Evolutionary conservation across 2,888 invertebrate genomes (phyloP), one percentile per base, ranked within the genome.

Genomic region (Pseudanteris insignis): DNA sequence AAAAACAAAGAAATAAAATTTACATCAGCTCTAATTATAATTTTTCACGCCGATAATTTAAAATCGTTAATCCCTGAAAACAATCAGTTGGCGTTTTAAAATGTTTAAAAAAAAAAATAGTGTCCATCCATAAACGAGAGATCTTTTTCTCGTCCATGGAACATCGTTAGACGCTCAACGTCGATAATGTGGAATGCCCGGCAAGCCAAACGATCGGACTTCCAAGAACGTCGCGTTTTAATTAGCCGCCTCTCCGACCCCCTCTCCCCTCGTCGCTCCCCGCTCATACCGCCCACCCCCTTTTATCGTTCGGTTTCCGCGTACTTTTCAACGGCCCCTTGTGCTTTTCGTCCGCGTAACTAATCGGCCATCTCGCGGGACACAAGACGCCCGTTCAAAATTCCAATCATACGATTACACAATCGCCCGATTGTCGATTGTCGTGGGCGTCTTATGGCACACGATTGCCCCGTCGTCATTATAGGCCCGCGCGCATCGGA

Each of bases 351-450:
- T 24, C 5, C 9, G 25, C 38, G 40, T n/a, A n/a, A n/a, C n/a
- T n/a, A n/a, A n/a, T n/a, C n/a, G n/a, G n/a, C n/a, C n/a, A n/a
- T n/a, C n/a, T n/a, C n/a, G n/a, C n/a, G n/a, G n/a, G n/a, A n/a
- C 14, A 46, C 44, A 54, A 46, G 29, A 38, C 30, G 28, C 12
- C 33, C 54, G 44, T 54, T 54, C 44, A 38, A 54, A 46, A 54
- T 32, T 44, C 15, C 38, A 21, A 54, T 46, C 54, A 13, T 36
- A 26, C 44, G 18, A 54, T 54, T 38, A n/a, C 50, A 51, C 59
- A 51, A 51, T 59, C 51, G 40, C 36, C 44, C 28, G 50, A 50
- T 44, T 44, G 57, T 43, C 48, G 43, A 59, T 51, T 51, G 46
- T 59, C 34, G 28, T 34, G 29, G 9, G 37, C 14, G 44, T 44